Conservation (phyloP, 2,113 vertebrate genomes). For the Antechinus stuartii region DNA sequence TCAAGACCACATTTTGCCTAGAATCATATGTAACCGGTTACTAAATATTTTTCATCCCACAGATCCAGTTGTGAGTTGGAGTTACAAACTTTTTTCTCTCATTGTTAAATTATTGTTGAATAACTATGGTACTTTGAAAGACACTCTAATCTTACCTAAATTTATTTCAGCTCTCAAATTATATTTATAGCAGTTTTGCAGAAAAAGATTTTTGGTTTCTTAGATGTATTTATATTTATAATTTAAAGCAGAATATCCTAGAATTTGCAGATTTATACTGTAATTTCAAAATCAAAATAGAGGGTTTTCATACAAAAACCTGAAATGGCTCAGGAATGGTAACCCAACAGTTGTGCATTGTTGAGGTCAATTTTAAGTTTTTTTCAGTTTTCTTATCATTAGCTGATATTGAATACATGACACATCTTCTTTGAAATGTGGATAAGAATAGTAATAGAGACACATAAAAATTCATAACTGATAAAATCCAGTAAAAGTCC, state of each 20-base stretch:
- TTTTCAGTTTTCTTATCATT: not conserved
- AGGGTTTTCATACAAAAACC: not conserved
- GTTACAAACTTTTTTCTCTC: slow-evolving; percentile 29
- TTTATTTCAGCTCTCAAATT: slow-evolving; percentile 27
- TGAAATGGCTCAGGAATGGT: not conserved
- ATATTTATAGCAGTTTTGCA: slow-evolving; percentile 33
- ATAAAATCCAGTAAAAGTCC: not conserved
- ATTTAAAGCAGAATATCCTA: slow-evolving; percentile 10
- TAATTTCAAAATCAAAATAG: not conserved
- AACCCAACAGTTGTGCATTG: slow-evolving; percentile 23
- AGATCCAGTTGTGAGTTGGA: slow-evolving; percentile 96
- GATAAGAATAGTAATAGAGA: not conserved
- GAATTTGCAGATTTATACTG: slow-evolving; percentile 19
- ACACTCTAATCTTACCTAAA: slow-evolving; percentile 42
- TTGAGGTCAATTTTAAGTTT: not conserved
- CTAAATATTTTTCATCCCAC: slow-evolving; percentile 98
- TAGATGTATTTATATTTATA: not conserved
- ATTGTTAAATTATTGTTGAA: slow-evolving; percentile 30
- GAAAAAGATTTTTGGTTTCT: slow-evolving; percentile 36
- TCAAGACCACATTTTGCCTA: slow-evolving; percentile 97
- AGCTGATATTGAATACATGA: not conserved
- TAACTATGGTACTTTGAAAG: slow-evolving; percentile 2
- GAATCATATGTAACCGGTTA: slow-evolving; percentile 92
- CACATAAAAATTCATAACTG: not conserved
- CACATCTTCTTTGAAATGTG: slow-evolving; percentile 12